These are phyloP conservation scores for Proterorhinus semilunaris DNA, from an alignment of 2,113 vertebrate genomes.

Conservation along the genomic window DNA sequence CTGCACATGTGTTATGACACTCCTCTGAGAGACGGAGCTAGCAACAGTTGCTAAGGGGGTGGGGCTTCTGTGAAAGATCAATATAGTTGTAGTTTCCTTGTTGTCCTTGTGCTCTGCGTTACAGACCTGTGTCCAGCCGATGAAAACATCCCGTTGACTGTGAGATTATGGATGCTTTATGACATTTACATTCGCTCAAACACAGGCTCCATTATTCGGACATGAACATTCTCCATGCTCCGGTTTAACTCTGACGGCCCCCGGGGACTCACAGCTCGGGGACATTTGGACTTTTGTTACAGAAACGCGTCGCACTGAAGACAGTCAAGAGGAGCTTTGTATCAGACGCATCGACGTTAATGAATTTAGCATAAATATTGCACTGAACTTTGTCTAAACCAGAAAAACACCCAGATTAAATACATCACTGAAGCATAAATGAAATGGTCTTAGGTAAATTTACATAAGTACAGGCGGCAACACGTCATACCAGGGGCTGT, in stretches of 20 bases:
- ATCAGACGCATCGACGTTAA: not conserved
- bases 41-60: too few species aligned
- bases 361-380: not conserved
- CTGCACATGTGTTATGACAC: too few species aligned
- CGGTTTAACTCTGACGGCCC: not conserved
- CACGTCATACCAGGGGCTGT: too few species aligned
- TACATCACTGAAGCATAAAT: too few species aligned
- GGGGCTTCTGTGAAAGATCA: too few species aligned
- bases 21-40: too few species aligned
- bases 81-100: too few species aligned
- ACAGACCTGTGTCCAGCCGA: not conserved
- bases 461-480: too few species aligned
- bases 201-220: not conserved
- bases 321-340: not conserved
- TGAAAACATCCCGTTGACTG: not conserved
- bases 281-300: not conserved
- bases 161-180: not conserved
- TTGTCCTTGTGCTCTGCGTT: not conserved
- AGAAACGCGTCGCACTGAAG: not conserved
- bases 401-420: too few species aligned
- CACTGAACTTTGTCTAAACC: not conserved
- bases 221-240: not conserved
- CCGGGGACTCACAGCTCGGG: not conserved
- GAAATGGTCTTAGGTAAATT: too few species aligned
- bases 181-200: not conserved